Evolutionary conservation across 2,113 vertebrate genomes (phyloP).

Genomic region (Tetrao urogallus): DNA sequence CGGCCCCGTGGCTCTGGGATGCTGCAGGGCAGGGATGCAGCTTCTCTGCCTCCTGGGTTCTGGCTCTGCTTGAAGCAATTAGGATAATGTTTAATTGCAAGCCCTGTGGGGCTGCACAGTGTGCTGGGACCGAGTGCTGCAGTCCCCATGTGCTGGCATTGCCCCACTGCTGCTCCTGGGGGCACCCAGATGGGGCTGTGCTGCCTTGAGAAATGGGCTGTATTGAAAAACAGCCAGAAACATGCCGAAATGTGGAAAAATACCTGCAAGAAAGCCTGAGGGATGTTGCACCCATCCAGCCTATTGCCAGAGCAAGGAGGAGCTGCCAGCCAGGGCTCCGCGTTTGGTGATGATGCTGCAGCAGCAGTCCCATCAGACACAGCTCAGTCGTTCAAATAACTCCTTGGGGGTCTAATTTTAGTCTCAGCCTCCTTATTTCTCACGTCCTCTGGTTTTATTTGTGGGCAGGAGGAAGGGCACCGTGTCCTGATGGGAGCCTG

Average conservation of each 20-base stretch:
- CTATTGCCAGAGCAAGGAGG: background rate
- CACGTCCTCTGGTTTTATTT: background rate
- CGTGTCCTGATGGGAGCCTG: background rate
- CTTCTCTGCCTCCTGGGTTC: background rate
- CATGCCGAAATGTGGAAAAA: background rate
- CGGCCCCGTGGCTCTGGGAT: background rate
- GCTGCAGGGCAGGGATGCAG: background rate
- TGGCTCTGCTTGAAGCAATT: background rate
- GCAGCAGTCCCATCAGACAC: background rate
- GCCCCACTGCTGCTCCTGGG: background rate
- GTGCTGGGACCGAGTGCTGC: background rate
- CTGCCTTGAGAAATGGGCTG: background rate
- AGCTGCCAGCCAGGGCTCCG: background rate
- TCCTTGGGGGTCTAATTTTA: constrained; percentile 13
- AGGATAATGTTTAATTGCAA: background rate
- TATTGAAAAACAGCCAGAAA: background rate
- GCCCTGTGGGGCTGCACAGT: background rate
- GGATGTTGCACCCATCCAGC: background rate
- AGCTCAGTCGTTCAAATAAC: background rate
- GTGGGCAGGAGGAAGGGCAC: background rate
- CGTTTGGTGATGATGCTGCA: background rate
- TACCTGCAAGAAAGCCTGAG: background rate
- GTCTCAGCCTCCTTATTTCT: background rate
- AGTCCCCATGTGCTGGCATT: accelerated
- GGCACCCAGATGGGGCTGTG: background rate